phyloP scores from a whole-genome alignment of 2,113 vertebrate genomes.

The Mixornis gularis region DNA sequence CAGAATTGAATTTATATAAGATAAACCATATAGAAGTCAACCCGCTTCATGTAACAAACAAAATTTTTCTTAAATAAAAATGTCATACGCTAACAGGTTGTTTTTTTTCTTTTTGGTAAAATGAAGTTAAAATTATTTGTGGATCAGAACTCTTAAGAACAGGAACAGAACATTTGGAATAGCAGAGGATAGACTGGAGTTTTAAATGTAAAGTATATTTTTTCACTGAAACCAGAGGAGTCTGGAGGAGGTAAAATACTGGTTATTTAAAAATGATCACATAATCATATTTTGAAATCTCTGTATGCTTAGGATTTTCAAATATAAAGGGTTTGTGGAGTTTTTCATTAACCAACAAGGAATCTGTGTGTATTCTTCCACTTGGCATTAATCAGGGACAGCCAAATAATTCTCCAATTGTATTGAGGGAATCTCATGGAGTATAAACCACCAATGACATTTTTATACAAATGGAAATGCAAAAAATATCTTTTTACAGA shows the following conservation, averaged over 20 bases:
- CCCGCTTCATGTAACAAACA: neutral
- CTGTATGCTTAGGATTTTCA: neutral
- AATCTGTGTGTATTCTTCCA: neutral
- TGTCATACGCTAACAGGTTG: neutral
- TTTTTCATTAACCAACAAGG: neutral
- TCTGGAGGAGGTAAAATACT: neutral
- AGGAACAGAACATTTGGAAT: neutral
- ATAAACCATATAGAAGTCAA: neutral
- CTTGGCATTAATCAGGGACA: neutral
- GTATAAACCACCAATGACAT: neutral
- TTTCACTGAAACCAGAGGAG: neutral
- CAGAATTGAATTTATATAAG: neutral
- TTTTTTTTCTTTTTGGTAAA: neutral
- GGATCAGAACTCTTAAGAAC: neutral
- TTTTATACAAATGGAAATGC: neutral
- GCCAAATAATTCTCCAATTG: neutral
- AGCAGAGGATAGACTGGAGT: neutral
- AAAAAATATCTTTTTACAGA: neutral
- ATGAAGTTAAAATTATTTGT: neutral
- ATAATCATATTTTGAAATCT: neutral
- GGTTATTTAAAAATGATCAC: neutral
- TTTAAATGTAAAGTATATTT: neutral
- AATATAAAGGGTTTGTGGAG: neutral
- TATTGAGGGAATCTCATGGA: neutral
- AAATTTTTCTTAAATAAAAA: neutral